Base-by-base conservation (phyloP, 2,797 vertebrate genomes). In the Cossypha niveicapilla region DNA sequence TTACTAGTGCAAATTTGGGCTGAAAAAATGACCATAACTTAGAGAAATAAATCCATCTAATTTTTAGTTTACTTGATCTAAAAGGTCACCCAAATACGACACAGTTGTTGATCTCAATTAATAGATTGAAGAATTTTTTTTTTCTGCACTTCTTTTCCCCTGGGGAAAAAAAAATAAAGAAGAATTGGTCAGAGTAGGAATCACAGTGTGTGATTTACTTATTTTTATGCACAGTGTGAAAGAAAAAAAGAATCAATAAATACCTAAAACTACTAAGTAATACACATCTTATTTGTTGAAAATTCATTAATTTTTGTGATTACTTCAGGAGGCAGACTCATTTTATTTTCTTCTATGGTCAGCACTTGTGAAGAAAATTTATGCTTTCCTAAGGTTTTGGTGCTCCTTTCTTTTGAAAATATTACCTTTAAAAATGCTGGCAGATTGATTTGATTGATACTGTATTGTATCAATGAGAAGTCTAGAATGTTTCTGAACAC, bases 81-180 rank as follows among this genome's bases (percentile, higher is more conserved):
- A 67, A 84, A 61, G 1, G 0, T 84, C 15, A 6, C 8, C 16
- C 9, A 47, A 14, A 74, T 67, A 10, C 9, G 44, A 17, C 15
- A 25, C 11, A 11, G 4, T 57, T 77, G 27, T 51, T 62, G 12
- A 73, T 70, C 25, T 35, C 24, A 67, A 9, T 83, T 77, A 51
- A 37, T 37, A 56, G 25, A 10, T 18, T 74, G n/a, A 12, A 53
- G 30, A 71, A 60, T 41, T 73, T 53, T 6, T 18, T 14, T 73
- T 71, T 83, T 47, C 30, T 77, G 35, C 0, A 3, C 21, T 34
- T 65, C 1, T 37, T 4, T 3, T 7, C 5, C 6, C 1, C 6
- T 12, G 3, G 11, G 41, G 41, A 18, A 58, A 75, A 68, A 68
- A 88, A 56, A 28, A 18, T 39, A 54, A 45, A 56, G 2, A 68